phyloP scores from a whole-genome alignment of 2,797 vertebrate genomes.

The Tenualosa thibaudeaui region DNA sequence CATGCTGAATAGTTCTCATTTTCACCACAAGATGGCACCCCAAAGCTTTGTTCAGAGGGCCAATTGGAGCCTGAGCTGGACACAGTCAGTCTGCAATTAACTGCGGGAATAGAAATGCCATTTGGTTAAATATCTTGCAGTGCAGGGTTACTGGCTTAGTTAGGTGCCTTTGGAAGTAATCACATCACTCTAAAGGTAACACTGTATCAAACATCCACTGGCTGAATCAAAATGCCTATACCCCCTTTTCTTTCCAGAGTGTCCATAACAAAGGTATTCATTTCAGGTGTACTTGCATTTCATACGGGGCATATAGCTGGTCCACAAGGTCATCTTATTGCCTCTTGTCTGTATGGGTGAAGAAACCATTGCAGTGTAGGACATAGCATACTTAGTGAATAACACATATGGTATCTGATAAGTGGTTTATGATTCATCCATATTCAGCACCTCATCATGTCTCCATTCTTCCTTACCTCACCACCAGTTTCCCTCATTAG shows the following conservation, averaged over 20 bases:
- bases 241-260: background rate
- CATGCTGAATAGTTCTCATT: background rate
- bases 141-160: background rate
- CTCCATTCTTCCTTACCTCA: background rate
- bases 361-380: background rate
- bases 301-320: background rate
- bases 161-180: no score
- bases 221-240: no score
- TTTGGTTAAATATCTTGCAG: background rate
- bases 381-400: background rate
- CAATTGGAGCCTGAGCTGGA: background rate
- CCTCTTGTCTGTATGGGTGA: background rate
- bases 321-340: background rate
- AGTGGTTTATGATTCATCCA: background rate
- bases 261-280: background rate
- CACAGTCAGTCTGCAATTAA: background rate
- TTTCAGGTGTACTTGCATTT: background rate
- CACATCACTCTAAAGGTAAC: no score
- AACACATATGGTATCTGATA: background rate
- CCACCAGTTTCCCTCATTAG: background rate
- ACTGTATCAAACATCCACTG: no score
- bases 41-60: background rate
- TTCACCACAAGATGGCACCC: background rate
- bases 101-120: background rate
- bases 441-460: constrained; percentile 12